These are phyloP conservation scores for Xestia c-nigrum DNA, from an alignment of 2,888 invertebrate species.

Conservation along the genomic window DNA sequence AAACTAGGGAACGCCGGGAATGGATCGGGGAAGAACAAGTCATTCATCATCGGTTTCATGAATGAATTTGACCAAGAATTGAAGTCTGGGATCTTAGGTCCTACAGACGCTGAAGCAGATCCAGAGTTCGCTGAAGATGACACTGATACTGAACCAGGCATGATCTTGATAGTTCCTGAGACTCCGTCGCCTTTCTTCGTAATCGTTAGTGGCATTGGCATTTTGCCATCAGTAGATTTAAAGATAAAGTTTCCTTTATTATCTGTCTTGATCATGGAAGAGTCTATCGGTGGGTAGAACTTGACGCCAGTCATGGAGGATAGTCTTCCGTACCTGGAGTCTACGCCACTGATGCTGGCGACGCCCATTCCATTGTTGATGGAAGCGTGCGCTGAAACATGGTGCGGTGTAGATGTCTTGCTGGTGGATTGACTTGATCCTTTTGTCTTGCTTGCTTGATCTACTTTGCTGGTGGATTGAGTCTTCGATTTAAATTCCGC, in stretches of 20 bases:
- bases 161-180: constrained; percentile 75
- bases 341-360: constrained; percentile 76
- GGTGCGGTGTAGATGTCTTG: constrained; percentile 23
- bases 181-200: constrained; percentile 74
- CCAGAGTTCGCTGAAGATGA: constrained; percentile 74
- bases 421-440: constrained; percentile 9
- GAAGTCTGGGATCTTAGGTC: constrained; percentile 47
- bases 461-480: constrained; percentile 39
- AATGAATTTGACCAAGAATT: constrained; percentile 61
- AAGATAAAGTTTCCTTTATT: constrained; percentile 60
- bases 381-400: constrained; percentile 41
- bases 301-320: constrained; percentile 78
- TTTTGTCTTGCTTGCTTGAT: constrained; percentile 39
- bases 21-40: constrained; percentile 63
- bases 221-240: constrained; percentile 58
- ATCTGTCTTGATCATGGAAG: constrained; percentile 61
- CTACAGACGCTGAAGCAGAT: constrained; percentile 57
- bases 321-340: constrained; percentile 78
- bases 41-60: constrained; percentile 62
- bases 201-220: constrained; percentile 70
- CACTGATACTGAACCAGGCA: constrained; percentile 78
- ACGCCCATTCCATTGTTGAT: constrained; percentile 72
- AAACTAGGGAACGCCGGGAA: constrained; percentile 67
- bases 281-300: constrained; percentile 71
- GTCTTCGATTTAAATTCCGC: constrained; percentile 51